Base-by-base conservation (phyloP, 2,888 invertebrate genomes). In the Chrysolina americana region DNA sequence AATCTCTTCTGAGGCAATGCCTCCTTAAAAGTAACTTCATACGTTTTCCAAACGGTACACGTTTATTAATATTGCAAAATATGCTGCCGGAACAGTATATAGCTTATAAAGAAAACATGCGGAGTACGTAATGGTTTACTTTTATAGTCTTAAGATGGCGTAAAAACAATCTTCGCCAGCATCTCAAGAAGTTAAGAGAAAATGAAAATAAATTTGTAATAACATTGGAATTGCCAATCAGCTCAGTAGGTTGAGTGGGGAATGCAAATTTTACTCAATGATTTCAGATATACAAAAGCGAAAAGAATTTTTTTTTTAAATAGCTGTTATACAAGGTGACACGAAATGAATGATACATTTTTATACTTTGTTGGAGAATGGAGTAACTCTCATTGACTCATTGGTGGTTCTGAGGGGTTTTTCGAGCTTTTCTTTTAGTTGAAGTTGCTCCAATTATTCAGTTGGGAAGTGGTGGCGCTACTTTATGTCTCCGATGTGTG, bases 41-140 rank as follows among this genome's bases (percentile, higher is more conserved):
- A 23, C 59, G 36, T 59, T 59, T 17, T 59, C n/a, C 15, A 28
- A 28, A 59, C 13, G 36, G 6, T 59, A 2, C 19, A 19, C 50
- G 9, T 6, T 17, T 10, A 9, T 59, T 15, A 23, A 59, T 59
- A 59, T 59, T 59, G 28, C 28, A 59, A n/a, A 59, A n/a, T 28
- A 0, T 28, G 36, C n/a, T 59, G 5, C 11, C 36, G 23, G n/a
- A 59, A 59, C 6, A 28, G 59, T 36, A 59, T 59, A 59, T n/a
- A 53, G 59, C 59, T n/a, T 36, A 17, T 11, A 28, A n/a, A 17
- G 68, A 17, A 53, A 41, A 56, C 56, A 68, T 36, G 50, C 13
- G n/a, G 53, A 68, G 56, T 41, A 53, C 17, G 13, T 68, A 68
- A 68, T 68, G 68, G 19, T 41, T 41, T 56, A 41, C 28, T 68